Conservation (phyloP, 2,888 invertebrate species). For the Colostygia pectinataria region DNA sequence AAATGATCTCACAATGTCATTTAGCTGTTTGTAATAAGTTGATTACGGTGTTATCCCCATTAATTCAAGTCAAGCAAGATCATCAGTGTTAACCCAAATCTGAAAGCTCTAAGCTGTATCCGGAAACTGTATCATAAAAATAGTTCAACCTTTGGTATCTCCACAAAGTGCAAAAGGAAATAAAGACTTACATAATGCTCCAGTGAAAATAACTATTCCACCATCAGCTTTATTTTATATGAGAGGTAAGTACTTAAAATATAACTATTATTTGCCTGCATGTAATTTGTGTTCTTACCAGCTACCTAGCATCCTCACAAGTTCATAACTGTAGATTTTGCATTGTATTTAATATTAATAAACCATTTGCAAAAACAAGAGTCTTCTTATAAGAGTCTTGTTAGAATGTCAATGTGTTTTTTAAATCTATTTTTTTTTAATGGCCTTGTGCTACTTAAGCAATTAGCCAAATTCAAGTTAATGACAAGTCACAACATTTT, state of each 20-base stretch:
- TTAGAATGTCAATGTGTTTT: too few species aligned
- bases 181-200: neutral
- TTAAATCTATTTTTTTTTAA: too few species aligned
- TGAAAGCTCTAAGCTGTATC: slow-evolving; percentile 16
- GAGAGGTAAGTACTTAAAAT: slow-evolving; percentile 9
- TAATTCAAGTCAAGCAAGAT: slow-evolving; percentile 4
- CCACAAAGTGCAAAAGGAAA: neutral
- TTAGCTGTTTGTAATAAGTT: neutral
- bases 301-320: neutral
- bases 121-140: neutral
- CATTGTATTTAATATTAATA: too few species aligned
- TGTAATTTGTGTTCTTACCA: too few species aligned
- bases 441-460: too few species aligned
- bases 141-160: neutral
- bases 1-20: neutral
- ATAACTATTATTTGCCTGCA: neutral
- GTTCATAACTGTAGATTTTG: neutral
- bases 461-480: too few species aligned
- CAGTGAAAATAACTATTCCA: neutral
- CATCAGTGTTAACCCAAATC: slow-evolving; percentile 5
- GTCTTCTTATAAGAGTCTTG: slow-evolving; percentile 13
- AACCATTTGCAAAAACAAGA: too few species aligned
- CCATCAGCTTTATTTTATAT: slow-evolving; percentile 7
- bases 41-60: neutral
- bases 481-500: too few species aligned